These are phyloP conservation scores for Polylopha cassiicola DNA, from an alignment of 2,888 invertebrate genomes.

Conservation along the genomic window DNA sequence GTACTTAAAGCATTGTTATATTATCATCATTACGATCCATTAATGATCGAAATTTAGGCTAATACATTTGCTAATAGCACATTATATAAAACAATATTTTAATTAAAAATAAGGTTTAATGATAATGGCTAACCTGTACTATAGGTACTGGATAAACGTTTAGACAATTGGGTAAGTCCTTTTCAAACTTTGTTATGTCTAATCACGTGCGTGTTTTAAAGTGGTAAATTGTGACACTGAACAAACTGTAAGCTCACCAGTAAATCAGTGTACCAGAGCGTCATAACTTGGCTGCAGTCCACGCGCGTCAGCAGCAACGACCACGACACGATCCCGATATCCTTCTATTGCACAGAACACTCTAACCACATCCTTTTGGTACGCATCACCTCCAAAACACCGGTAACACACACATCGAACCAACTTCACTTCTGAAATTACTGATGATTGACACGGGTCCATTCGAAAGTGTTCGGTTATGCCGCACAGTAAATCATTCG, in stretches of 20 bases:
- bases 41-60: no score
- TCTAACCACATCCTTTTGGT: slow-evolving; percentile 21
- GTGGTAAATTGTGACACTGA: no score
- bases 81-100: no score
- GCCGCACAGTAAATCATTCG: slow-evolving; percentile 36
- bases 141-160: no score
- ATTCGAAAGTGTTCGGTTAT: slow-evolving; percentile 29
- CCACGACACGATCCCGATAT: slow-evolving; percentile 62
- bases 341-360: slow-evolving; percentile 41
- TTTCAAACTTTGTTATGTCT: no score
- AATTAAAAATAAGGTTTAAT: no score
- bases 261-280: slow-evolving; percentile 73
- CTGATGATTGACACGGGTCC: slow-evolving; percentile 34
- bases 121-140: no score
- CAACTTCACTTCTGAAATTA: slow-evolving; percentile 37
- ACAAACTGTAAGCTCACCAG: slow-evolving; percentile 56
- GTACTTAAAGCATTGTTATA: no score
- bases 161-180: no score
- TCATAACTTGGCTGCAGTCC: slow-evolving; percentile 71
- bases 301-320: slow-evolving; percentile 58
- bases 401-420: slow-evolving; percentile 41
- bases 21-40: no score
- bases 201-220: no score
- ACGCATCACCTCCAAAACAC: slow-evolving; percentile 36
- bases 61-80: no score